Evolutionary conservation across 2,113 vertebrate species (phyloP), one percentile per base, ranked within the genome.

Genomic region (Peromyscus californicus): DNA sequence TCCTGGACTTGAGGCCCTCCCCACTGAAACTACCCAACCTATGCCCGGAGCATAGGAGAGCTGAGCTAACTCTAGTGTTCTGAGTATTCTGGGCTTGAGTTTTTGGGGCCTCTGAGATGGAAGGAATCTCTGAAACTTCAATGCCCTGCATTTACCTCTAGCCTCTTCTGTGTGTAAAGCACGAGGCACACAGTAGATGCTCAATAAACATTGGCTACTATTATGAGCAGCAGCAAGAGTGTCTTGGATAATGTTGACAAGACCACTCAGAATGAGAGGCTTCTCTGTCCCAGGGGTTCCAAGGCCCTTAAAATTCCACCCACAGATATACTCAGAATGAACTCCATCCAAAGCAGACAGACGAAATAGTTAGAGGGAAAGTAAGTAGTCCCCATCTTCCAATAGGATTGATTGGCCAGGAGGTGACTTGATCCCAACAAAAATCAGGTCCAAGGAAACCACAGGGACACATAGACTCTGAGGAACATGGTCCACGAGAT

Each of bases 251-350:
- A 86, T 76, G 63, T 36, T 86, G 84, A 74, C 72, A 97, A 89
- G 89, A 33, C 72, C 74, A 84, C 45, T 79, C 31, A 74, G 88
- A 75, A 76, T 45, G 10, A 93, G 45, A 85, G 51, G 87, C 26
- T 13, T 67, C 54, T 92, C 63, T 51, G 54, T 93, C 65, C 54
- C 82, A 74, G 33, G 33, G 59, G 36, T 90, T 90, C 57, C 42
- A 19, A 95, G 65, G 65, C 70, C 92, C 63, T 96, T 96, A 16
- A 96, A 97, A 75, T 94, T 36, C 54, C 42, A 91, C 63, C n/a
- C 78, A 88, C 67, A 91, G n/a, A 48, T 79, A 67, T 21, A 42
- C 24, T 29, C 80, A 65, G 69, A 51, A 51, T 29, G 48, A 95
- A 7, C 36, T 80, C 63, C 48, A 95, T 72, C 13, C 45, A 87